Percentiles rank a stretch among this genome's conserved stretches.
Evolutionary conservation across 2,888 invertebrate genomes (phyloP).

Genomic region (Drosophila diplacantha): DNA sequence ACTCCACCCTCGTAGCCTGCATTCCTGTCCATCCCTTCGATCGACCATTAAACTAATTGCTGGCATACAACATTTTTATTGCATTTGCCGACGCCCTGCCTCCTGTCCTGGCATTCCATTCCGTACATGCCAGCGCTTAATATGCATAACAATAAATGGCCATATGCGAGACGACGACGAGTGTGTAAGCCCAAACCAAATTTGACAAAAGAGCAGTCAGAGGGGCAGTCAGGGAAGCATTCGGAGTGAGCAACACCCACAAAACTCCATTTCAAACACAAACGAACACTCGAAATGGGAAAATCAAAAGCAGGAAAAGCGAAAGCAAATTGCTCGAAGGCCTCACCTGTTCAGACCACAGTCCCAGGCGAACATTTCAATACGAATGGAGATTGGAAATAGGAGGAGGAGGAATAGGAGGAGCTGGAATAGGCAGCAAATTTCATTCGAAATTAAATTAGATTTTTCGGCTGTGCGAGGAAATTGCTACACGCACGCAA

Average conservation of each 20-base stretch:
- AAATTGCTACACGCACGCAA: conserved; percentile 68
- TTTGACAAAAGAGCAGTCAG: conserved; percentile 24
- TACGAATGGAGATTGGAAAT: conserved; percentile 17
- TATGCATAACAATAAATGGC: conserved; percentile 60
- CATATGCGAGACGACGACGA: conserved; percentile 26
- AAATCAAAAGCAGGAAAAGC: conserved; percentile 63
- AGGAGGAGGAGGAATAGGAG: conserved; percentile 6
- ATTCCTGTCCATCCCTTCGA: conserved; percentile 15
- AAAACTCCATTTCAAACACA: conserved; percentile 9
- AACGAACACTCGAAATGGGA: conserved; percentile 36
- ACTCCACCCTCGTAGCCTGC: background rate
- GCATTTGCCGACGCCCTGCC: conserved; percentile 26
- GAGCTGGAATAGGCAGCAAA: conserved; percentile 39
- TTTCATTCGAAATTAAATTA: conserved; percentile 69
- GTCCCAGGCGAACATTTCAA: conserved; percentile 20
- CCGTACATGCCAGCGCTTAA: conserved; percentile 48
- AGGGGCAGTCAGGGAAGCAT: conserved; percentile 2
- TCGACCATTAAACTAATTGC: conserved; percentile 60
- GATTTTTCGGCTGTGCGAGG: conserved; percentile 63
- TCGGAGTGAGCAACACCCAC: conserved; percentile 1
- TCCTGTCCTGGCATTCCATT: conserved; percentile 23
- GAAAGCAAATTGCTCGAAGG: conserved; percentile 66
- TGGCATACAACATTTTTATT: conserved; percentile 52
- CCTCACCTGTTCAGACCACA: conserved; percentile 34
- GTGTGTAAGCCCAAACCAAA: background rate